Evolutionary conservation across 2,888 invertebrate genomes (phyloP).

Genomic region (Pachliopta kotzebuea): DNA sequence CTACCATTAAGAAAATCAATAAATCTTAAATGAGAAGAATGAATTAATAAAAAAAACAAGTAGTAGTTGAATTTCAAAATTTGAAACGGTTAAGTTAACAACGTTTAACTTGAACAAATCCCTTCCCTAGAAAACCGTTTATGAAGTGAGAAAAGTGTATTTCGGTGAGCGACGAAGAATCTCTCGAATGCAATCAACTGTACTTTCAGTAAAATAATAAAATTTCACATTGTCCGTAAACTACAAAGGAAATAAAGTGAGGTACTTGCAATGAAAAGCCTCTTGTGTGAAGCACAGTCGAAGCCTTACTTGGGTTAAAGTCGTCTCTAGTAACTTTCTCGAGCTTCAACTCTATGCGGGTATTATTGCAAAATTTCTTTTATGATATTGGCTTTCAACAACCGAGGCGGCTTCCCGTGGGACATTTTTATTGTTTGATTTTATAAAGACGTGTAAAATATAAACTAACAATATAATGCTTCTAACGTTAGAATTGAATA

Average conservation of each 20-base stretch:
- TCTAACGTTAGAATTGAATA: too few relatives aligned
- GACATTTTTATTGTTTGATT: background rate
- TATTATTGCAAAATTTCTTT: background rate
- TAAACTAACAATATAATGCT: too few relatives aligned
- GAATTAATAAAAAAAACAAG: too few relatives aligned
- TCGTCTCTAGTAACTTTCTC: background rate
- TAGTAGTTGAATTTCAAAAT: background rate
- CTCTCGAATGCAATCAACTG: background rate
- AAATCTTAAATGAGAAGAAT: too few relatives aligned
- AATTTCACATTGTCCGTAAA: background rate
- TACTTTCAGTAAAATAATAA: slow-evolving; percentile 5
- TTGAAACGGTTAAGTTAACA: background rate
- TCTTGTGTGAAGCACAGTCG: background rate
- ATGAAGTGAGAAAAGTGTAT: background rate
- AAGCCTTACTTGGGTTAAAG: slow-evolving; percentile 8
- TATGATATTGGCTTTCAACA: background rate
- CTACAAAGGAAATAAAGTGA: background rate
- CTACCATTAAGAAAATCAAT: too few relatives aligned
- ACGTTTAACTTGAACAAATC: background rate
- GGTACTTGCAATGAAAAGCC: background rate
- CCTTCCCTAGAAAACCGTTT: background rate
- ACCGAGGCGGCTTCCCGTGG: background rate
- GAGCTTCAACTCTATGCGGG: background rate
- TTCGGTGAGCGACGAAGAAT: background rate
- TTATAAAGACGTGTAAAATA: too few relatives aligned